Base-by-base conservation (phyloP, 2,113 vertebrate species). In the Felis chaus region DNA sequence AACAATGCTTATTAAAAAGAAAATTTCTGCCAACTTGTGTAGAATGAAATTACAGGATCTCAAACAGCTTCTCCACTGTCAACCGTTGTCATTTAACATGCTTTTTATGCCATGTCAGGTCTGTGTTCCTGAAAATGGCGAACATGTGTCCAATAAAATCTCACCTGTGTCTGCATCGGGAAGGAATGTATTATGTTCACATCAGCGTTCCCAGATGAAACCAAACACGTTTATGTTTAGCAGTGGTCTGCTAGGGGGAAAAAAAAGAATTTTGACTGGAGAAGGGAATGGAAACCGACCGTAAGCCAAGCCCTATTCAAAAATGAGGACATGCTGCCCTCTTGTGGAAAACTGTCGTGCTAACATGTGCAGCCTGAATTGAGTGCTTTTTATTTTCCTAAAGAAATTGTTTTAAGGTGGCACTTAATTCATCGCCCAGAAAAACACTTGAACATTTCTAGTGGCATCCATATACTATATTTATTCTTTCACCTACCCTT, bases 261-360 rank as follows among this genome's bases (percentile, higher is more conserved):
- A 39, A 45, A 93, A 69, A 29, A 14, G 18, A 83, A 79, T 81
- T 27, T 68, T 2, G 4, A 83, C 50, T 2, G 33, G 6, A 66
- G 85, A 68, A 48, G 25, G 80, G 79, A 92, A 55, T 18, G 80
- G 79, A 74, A 95, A 5, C 36, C 55, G 63, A 83, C 41, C 53
- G 16, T 57, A n/a, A 48, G 21, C 6, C 13, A 55, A 13, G 25
- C 41, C 1, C 45, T 76, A 89, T 84, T 97, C 71, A 98, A 98
- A 98, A 86, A 11, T 96, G 82, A 89, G 97, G 86, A 25, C 96
- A 94, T 98, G 45, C 98, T 99, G 97, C 98, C 83, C 98, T 98
- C 99, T 98, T 97, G 97, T 99, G 99, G 98, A 97, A 9, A 1
- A 4, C 0, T 16, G 66, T 18, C 91, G 16, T 73, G 27, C 41